Conservation (phyloP, 2,888 invertebrate genomes). For the Himalopsyche anomala region DNA sequence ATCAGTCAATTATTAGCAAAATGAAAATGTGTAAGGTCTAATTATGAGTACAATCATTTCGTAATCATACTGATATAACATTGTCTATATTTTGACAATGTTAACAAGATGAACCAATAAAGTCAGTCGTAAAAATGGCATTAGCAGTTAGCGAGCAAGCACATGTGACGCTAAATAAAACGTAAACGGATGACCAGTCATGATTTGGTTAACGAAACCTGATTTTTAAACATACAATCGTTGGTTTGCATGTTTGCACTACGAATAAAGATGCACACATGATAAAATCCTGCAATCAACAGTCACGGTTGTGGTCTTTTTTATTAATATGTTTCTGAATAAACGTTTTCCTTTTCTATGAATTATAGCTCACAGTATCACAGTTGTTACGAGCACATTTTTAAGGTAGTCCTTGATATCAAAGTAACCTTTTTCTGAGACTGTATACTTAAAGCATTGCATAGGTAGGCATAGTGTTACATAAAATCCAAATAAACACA, state of each 20-base stretch:
- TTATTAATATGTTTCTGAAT: not conserved
- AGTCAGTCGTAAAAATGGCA: constrained; percentile 4
- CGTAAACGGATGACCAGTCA: constrained; percentile 18
- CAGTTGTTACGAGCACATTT: no score
- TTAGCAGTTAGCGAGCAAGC: constrained; percentile 29
- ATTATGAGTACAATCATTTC: constrained; percentile 9
- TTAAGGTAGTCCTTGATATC: no score
- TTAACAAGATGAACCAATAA: constrained; percentile 5
- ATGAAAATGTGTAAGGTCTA: not conserved
- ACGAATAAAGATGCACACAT: not conserved
- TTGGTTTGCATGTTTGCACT: constrained; percentile 6
- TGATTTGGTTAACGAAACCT: constrained; percentile 24
- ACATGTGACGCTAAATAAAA: constrained; percentile 13
- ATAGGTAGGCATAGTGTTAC: no score
- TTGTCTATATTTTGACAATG: constrained; percentile 10
- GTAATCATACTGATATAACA: constrained; percentile 31
- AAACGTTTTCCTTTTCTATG: no score
- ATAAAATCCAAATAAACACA: no score
- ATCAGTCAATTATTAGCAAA: not conserved
- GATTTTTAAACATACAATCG: constrained; percentile 10
- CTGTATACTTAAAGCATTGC: no score
- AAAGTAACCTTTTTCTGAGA: no score
- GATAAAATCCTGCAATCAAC: constrained; percentile 10
- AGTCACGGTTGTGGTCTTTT: not conserved
- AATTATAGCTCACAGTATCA: no score